Conservation (phyloP, 2,888 invertebrate genomes). For the Onthophagus sagittarius region DNA sequence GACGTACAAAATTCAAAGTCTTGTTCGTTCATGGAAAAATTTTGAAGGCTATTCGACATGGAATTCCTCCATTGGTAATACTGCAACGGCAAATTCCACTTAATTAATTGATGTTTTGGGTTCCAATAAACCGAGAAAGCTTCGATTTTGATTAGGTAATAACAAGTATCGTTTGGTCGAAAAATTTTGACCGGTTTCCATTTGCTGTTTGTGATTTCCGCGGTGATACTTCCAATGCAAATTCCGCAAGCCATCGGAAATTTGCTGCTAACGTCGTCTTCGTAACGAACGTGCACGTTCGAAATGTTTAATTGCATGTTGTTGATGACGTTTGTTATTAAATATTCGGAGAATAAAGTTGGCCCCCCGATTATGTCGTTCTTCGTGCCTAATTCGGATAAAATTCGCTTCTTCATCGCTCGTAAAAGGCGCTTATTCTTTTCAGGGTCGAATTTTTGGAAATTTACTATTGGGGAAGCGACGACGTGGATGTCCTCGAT, state of each 20-base stretch:
- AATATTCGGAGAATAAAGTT: constrained; percentile 65
- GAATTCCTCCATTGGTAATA: constrained; percentile 72
- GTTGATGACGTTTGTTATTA: constrained; percentile 72
- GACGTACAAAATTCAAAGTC: constrained; percentile 70
- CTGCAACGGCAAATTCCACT: constrained; percentile 55
- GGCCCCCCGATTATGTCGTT: constrained; percentile 60
- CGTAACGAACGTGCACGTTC: constrained; percentile 78
- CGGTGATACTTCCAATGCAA: constrained; percentile 71
- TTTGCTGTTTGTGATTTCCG: constrained; percentile 79
- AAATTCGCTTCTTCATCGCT: constrained; percentile 67
- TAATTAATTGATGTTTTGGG: constrained; percentile 52
- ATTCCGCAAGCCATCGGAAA: constrained; percentile 70
- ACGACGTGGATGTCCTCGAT: constrained; percentile 75
- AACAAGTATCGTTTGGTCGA: constrained; percentile 48
- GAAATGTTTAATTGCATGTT: constrained; percentile 75
- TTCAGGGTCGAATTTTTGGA: constrained; percentile 66
- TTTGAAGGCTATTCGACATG: constrained; percentile 70
- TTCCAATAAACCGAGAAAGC: constrained; percentile 78
- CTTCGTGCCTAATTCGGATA: constrained; percentile 63
- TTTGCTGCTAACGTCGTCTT: constrained; percentile 66
- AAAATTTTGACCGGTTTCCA: constrained; percentile 66
- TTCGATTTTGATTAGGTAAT: constrained; percentile 73
- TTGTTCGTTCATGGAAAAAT: constrained; percentile 72
- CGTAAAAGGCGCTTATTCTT: constrained; percentile 67
- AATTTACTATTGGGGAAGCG: constrained; percentile 69